Base-by-base conservation (phyloP, 2,113 vertebrate genomes). In the Promerops cafer region DNA sequence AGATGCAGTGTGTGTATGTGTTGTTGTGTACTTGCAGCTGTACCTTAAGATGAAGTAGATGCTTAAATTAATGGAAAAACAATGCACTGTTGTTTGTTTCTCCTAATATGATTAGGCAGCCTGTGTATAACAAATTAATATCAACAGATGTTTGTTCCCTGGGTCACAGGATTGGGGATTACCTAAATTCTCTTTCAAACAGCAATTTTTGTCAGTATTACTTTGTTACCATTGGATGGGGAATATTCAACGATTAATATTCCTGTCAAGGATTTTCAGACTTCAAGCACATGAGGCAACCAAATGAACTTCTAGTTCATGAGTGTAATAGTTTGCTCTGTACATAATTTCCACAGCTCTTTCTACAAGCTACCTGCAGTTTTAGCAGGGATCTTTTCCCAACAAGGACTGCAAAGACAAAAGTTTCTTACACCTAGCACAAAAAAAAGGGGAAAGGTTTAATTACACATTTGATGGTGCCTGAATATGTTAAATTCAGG, bases 101-200 rank as follows among this genome's bases (percentile, higher is more conserved):
- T 90, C 10, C 21, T 83, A 85, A 89, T 75, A 53, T 50, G 17
- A 94, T 86, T 87, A 65, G 21, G 30, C 24, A 94, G 85, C 37
- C 65, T 75, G n/a, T 21, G 17, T 66, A 27, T 12, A 64, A 79
- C 45, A 88, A 96, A 83, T 81, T 68, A 89, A 6, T 75, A 94
- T 74, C 26, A 95, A 95, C n/a, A 95, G 70, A 89, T 91, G 60
- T 82, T 96, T 93, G 44, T 8, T 95, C 64, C 69, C 47, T 88
- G 64, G 47, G 83, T 91, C 89, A 96, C n/a, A 79, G 47, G 79
- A 96, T 89, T 91, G 83, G 40, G 83, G 84, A 92, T 80, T 40
- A 89, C 52, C 47, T 37, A 96, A 92, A 83, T 59, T 79, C 54
- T 77, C 77, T 94, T 95, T 91, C 83, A 92, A 52, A 59, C 50